These are phyloP conservation scores for Choloepus hoffmanni DNA, from an alignment of 2,113 vertebrate genomes.

Conservation along the genomic window DNA sequence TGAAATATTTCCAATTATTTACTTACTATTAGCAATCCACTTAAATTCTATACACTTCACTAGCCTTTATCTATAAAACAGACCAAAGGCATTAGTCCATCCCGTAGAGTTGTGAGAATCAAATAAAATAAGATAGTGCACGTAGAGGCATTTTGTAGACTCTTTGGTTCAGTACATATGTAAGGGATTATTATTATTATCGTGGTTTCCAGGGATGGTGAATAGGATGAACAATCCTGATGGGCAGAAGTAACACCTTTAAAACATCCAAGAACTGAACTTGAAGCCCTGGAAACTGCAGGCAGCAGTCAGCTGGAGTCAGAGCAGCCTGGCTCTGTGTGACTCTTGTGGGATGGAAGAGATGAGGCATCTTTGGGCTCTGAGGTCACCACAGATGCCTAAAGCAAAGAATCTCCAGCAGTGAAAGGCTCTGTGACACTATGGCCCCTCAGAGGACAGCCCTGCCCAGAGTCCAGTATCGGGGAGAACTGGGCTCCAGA, in stretches of 20 bases:
- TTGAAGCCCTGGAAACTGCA: neutral
- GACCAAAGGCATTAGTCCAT: neutral
- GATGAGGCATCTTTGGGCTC: neutral
- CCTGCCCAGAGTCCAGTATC: neutral
- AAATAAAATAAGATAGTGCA: neutral
- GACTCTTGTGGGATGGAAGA: neutral
- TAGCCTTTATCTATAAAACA: neutral
- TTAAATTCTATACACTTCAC: neutral
- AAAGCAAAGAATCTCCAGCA: neutral
- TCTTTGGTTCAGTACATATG: neutral
- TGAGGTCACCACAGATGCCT: neutral
- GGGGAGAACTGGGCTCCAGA: neutral
- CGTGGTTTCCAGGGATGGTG: neutral
- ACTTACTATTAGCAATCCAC: neutral
- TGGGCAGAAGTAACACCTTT: neutral
- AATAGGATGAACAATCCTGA: neutral
- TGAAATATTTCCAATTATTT: neutral
- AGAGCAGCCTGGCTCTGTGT: neutral
- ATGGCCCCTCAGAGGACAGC: neutral
- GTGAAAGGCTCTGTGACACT: neutral
- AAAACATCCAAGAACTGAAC: neutral
- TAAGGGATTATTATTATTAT: neutral
- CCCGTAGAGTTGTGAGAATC: neutral
- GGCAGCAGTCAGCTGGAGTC: neutral
- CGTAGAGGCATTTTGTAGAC: neutral